These are phyloP conservation scores for Trachops cirrhosus DNA, from an alignment of 2,797 vertebrate species.

Conservation along the genomic window DNA sequence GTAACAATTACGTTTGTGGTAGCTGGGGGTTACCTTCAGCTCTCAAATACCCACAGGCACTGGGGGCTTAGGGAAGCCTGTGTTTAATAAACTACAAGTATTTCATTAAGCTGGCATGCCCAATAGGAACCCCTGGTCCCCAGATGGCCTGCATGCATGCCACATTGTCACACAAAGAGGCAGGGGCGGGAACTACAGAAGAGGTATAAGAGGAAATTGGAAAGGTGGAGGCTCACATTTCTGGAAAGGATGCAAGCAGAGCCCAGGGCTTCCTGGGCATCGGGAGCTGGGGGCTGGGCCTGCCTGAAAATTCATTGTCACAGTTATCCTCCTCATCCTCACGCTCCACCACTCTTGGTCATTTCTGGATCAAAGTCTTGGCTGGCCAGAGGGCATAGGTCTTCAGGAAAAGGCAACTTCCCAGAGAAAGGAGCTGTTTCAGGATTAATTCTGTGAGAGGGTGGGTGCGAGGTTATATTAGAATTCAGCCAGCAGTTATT, in stretches of 20 bases:
- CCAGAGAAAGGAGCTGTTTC: background rate
- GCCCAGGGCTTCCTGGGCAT: background rate
- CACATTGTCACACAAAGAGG: background rate
- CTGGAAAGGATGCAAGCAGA: background rate
- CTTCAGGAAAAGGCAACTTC: background rate
- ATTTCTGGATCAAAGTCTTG: background rate
- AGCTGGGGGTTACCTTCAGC: slow-evolving; percentile 55
- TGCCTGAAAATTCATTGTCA: background rate
- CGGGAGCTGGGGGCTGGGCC: background rate
- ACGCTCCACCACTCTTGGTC: background rate
- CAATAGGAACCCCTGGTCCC: slow-evolving; percentile 36
- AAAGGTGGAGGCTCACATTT: background rate
- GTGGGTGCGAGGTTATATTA: background rate
- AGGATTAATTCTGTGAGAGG: background rate
- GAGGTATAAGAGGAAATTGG: slow-evolving; percentile 60
- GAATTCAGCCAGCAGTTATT: background rate
- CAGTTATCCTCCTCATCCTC: background rate
- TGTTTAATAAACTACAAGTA: slow-evolving; percentile 72
- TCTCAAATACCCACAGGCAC: slow-evolving; percentile 73
- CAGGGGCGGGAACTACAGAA: background rate
- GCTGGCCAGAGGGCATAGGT: background rate
- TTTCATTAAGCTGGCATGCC: slow-evolving; percentile 72
- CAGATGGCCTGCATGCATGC: background rate
- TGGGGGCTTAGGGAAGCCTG: slow-evolving; percentile 71
- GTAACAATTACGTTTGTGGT: slow-evolving; percentile 68